Evolutionary conservation across 2,888 invertebrate genomes (phyloP).

Genomic region (Crepidodera aurea): DNA sequence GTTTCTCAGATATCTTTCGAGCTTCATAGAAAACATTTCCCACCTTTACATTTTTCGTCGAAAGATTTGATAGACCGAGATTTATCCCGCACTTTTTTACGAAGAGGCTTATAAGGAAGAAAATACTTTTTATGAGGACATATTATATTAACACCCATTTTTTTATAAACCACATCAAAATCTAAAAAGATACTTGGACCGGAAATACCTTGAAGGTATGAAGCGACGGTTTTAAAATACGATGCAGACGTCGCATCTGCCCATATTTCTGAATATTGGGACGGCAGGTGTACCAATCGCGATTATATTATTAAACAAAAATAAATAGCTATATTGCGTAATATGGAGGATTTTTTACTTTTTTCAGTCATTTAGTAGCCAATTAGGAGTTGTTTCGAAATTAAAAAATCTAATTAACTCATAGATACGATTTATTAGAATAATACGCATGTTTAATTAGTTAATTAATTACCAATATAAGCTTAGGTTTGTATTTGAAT

Average conservation of each 20-base stretch:
- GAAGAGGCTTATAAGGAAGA: no score
- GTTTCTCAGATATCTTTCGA: no score
- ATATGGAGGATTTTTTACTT: slow-evolving; percentile 36
- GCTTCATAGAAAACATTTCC: no score
- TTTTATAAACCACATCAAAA: slow-evolving; percentile 18
- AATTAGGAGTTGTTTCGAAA: slow-evolving; percentile 41
- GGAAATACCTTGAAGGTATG: slow-evolving; percentile 48
- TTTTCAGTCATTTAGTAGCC: slow-evolving; percentile 37
- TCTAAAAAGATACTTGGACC: slow-evolving; percentile 30
- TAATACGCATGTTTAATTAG: no score
- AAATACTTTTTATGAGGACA: no score
- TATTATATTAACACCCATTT: neutral
- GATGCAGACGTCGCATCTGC: slow-evolving; percentile 48
- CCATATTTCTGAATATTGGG: slow-evolving; percentile 53
- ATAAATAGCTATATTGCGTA: slow-evolving; percentile 45
- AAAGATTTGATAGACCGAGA: no score
- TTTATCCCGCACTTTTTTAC: no score
- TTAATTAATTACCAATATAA: no score
- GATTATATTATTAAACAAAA: slow-evolving; percentile 49
- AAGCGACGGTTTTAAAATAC: slow-evolving; percentile 40
- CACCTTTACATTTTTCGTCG: no score
- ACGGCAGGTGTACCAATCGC: slow-evolving; percentile 52
- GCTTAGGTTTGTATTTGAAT: no score
- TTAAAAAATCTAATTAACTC: slow-evolving; percentile 33
- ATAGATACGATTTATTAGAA: no score